Evolutionary conservation across 2,797 vertebrate genomes (phyloP).

Genomic region (Scomberomorus guttatus): DNA sequence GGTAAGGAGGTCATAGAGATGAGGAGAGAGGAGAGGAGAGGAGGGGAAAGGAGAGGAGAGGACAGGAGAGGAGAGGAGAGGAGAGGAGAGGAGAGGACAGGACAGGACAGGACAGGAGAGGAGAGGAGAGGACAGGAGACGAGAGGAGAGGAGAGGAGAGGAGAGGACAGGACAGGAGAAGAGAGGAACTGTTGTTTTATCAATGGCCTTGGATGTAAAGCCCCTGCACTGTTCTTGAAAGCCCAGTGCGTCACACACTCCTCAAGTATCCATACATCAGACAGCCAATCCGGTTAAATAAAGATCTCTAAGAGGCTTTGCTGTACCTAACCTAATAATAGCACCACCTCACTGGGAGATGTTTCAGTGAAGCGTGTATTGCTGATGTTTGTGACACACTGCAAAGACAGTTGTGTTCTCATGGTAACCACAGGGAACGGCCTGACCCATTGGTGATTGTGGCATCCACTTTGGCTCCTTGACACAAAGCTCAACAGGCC

Average conservation of each 20-base stretch:
- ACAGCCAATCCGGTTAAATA: constrained; percentile 87
- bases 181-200: constrained; percentile 46
- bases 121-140: background rate
- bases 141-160: constrained; percentile 7
- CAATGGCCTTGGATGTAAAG: constrained; percentile 60
- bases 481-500: constrained; percentile 56
- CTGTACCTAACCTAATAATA: constrained; percentile 89
- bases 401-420: constrained; percentile 59
- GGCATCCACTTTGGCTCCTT: constrained; percentile 54
- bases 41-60: constrained; percentile 4
- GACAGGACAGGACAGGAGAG: constrained; percentile 1
- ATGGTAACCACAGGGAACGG: constrained; percentile 48
- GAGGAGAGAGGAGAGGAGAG: background rate
- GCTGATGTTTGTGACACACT: constrained; percentile 73
- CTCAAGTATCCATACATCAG: constrained; percentile 82
- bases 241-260: constrained; percentile 70
- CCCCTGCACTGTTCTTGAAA: constrained; percentile 65
- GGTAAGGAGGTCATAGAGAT: constrained; percentile 31
- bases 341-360: constrained; percentile 63
- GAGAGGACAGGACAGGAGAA: background rate
- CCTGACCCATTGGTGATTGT: constrained; percentile 57
- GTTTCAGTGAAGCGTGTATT: constrained; percentile 61
- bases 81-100: constrained; percentile 1
- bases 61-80: constrained; percentile 3
- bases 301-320: constrained; percentile 89